Percentiles rank a stretch among this genome's conserved stretches.
These are phyloP conservation scores for Lophotis ruficrista DNA, from an alignment of 2,113 vertebrate species.

Conservation along the genomic window DNA sequence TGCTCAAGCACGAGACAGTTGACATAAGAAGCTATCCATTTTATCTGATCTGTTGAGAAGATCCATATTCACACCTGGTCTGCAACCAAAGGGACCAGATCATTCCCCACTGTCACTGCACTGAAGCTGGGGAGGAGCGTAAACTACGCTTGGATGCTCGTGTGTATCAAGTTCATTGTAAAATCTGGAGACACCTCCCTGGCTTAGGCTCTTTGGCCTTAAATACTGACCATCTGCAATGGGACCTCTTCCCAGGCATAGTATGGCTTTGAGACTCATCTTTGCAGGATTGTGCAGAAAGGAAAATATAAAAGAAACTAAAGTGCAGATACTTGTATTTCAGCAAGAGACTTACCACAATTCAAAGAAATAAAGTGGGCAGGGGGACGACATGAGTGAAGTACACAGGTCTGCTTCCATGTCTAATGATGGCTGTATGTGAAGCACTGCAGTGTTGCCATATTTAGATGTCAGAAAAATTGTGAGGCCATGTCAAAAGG, in stretches of 20 bases:
- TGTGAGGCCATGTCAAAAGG: background rate
- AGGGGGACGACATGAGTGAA: fast-evolving
- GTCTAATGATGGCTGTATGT: background rate
- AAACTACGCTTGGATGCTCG: background rate
- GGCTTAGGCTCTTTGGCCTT: background rate
- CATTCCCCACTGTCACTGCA: background rate
- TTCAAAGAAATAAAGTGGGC: background rate
- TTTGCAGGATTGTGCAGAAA: background rate
- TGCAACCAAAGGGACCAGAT: background rate
- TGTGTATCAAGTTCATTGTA: background rate
- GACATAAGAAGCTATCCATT: background rate
- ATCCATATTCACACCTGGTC: background rate
- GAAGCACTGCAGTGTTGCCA: background rate
- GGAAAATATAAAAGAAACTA: background rate
- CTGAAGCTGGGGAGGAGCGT: background rate
- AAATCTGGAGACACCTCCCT: background rate
- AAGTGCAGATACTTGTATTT: background rate
- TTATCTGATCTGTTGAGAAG: background rate
- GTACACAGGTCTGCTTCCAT: background rate
- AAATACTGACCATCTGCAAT: background rate
- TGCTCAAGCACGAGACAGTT: background rate
- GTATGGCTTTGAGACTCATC: background rate
- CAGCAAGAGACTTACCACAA: background rate
- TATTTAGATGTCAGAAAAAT: background rate
- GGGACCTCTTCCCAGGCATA: background rate